A percentile compares a stretch with the other conserved stretches of the same genome.
phyloP scores from a whole-genome alignment of 2,797 vertebrate species.

The Otus scops region DNA sequence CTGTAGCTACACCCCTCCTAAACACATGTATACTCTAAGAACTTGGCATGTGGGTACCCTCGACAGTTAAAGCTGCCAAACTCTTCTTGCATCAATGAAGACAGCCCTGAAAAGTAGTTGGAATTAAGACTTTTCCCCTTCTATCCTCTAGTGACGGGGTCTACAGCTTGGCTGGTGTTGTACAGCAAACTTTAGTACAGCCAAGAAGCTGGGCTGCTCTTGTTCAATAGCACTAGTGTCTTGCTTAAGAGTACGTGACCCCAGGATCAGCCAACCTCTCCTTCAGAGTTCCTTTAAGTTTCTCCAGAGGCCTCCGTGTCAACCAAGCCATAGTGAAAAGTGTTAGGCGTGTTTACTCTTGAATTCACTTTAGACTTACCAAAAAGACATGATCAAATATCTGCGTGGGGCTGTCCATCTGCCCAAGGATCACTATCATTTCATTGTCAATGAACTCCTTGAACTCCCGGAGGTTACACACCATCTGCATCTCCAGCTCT shows the following conservation, averaged over 20 bases:
- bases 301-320: not conserved
- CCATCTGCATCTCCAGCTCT: slow-evolving; percentile 98
- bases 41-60: not conserved
- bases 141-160: not conserved
- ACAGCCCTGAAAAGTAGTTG: not conserved
- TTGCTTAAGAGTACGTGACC: not conserved
- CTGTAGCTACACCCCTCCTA: not conserved
- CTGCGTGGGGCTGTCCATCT: slow-evolving; percentile 98
- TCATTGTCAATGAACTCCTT: slow-evolving; percentile 98
- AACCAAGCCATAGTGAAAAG: not conserved
- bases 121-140: not conserved
- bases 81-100: not conserved
- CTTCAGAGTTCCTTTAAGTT: not conserved
- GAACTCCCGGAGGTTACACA: slow-evolving; percentile 93
- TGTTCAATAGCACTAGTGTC: not conserved
- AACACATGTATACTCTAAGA: not conserved
- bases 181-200: not conserved
- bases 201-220: not conserved
- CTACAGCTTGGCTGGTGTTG: not conserved
- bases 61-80: not conserved
- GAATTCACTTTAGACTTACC: slow-evolving; percentile 75
- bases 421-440: slow-evolving; percentile 97
- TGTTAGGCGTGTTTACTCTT: not conserved
- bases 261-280: not conserved
- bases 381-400: slow-evolving; percentile 96